A percentile compares a stretch with the other conserved stretches of the same genome.
Conservation (phyloP, 2,797 vertebrate genomes). For the Enteromius anoplus region DNA sequence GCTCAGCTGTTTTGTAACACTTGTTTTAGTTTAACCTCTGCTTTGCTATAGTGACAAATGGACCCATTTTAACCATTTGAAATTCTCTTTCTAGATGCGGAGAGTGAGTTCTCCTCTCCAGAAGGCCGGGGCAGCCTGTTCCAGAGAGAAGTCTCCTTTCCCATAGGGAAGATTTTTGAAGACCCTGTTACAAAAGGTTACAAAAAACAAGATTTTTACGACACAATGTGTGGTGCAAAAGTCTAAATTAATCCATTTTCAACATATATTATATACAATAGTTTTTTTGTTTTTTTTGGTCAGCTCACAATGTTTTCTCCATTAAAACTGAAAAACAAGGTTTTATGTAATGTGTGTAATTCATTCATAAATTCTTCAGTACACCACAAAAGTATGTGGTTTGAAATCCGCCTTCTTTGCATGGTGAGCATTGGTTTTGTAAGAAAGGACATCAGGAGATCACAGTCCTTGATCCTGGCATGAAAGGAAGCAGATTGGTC, state of each 20-base stretch:
- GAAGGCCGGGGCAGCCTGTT: constrained; percentile 51
- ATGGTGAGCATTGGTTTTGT: not conserved
- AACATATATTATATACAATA: too few relatives aligned
- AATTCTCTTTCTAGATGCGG: constrained; percentile 53
- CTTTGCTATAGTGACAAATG: constrained; percentile 33
- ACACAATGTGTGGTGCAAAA: not conserved
- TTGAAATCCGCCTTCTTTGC: constrained; percentile 10
- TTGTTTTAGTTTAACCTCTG: constrained; percentile 29
- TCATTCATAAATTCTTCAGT: not conserved
- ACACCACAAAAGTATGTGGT: not conserved
- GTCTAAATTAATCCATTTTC: not conserved
- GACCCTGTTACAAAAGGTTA: not conserved
- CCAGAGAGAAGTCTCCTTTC: constrained; percentile 28
- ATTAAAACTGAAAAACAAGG: not conserved
- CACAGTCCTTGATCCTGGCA: not conserved
- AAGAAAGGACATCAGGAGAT: not conserved
- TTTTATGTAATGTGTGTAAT: not conserved
- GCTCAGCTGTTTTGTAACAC: not conserved
- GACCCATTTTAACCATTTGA: constrained; percentile 41
- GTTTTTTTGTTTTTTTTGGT: not conserved
- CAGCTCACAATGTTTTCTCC: not conserved
- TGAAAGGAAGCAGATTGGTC: not conserved
- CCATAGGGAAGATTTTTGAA: not conserved
- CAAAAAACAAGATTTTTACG: not conserved
- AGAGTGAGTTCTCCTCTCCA: constrained; percentile 1